Conservation (phyloP, 2,113 vertebrate genomes). For the Alectura lathami region DNA sequence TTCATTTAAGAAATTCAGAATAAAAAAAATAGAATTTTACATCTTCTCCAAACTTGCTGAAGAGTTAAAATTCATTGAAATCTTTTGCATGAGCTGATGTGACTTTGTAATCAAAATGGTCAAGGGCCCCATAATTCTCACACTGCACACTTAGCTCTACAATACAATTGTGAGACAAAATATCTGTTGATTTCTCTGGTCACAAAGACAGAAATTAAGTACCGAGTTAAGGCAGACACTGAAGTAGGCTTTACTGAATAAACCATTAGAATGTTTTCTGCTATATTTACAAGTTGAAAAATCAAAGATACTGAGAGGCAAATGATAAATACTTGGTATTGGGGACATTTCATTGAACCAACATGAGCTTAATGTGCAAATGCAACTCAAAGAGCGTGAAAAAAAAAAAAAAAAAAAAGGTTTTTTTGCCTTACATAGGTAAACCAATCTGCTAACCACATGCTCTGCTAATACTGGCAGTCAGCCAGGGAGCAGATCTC, state of each 20-base stretch:
- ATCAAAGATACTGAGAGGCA: background rate
- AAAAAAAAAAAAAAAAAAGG: slow-evolving; percentile 1
- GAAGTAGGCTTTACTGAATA: background rate
- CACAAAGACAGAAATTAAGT: background rate
- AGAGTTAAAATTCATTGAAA: background rate
- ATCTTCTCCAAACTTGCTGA: background rate
- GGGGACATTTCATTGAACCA: background rate
- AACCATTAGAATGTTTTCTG: background rate
- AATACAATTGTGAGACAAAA: background rate
- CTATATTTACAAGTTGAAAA: background rate
- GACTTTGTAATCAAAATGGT: background rate
- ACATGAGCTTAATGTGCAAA: background rate
- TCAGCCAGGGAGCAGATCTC: slow-evolving; percentile 68
- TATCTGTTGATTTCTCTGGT: background rate
- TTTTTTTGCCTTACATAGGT: background rate
- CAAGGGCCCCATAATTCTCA: background rate
- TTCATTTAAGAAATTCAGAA: background rate
- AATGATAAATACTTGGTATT: background rate
- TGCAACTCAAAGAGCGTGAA: background rate
- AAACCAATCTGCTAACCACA: slow-evolving; percentile 62
- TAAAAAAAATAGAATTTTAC: background rate
- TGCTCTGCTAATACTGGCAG: slow-evolving; percentile 64
- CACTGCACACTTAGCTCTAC: background rate
- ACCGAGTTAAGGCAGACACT: background rate
- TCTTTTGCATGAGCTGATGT: background rate